Percentiles rank a stretch among this genome's conserved stretches.
Conservation (phyloP, 2,113 vertebrate genomes). For the Pagrus major region DNA sequence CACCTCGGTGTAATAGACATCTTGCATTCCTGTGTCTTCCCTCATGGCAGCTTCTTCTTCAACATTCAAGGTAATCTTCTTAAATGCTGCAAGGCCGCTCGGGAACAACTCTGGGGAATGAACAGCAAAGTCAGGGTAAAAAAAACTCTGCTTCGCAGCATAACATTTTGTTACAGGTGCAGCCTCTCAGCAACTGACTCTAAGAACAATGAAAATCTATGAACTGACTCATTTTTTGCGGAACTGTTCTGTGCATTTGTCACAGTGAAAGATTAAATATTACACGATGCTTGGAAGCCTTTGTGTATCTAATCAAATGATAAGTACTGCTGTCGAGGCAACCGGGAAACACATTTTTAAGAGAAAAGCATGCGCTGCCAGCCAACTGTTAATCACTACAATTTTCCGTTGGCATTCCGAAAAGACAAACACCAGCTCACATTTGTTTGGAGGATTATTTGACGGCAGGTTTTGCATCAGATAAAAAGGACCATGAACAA, state of each 20-base stretch:
- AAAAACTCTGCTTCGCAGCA: not conserved
- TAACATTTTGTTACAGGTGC: not conserved
- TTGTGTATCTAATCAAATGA: not conserved
- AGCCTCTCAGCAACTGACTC: not conserved
- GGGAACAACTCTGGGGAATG: conserved; percentile 88
- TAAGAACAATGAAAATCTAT: not conserved
- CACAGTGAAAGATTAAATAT: not conserved
- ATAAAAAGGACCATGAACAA: not conserved
- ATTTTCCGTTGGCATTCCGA: not conserved
- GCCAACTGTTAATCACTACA: not conserved
- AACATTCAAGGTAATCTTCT: conserved; percentile 93
- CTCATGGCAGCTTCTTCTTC: conserved; percentile 98
- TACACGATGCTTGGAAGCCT: not conserved
- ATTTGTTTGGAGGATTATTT: conserved; percentile 24
- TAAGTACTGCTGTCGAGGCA: not conserved
- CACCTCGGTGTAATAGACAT: conserved; percentile 97
- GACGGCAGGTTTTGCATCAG: conserved; percentile 46
- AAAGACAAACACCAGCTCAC: not conserved
- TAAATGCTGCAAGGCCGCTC: conserved; percentile 92
- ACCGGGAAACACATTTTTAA: not conserved
- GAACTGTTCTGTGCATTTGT: not conserved
- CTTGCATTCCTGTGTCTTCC: conserved; percentile 96
- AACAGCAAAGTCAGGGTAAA: not conserved
- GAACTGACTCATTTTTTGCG: not conserved
- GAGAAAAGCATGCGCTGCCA: not conserved